phyloP scores from a whole-genome alignment of 2,113 vertebrate genomes.

The Alligator sinensis region DNA sequence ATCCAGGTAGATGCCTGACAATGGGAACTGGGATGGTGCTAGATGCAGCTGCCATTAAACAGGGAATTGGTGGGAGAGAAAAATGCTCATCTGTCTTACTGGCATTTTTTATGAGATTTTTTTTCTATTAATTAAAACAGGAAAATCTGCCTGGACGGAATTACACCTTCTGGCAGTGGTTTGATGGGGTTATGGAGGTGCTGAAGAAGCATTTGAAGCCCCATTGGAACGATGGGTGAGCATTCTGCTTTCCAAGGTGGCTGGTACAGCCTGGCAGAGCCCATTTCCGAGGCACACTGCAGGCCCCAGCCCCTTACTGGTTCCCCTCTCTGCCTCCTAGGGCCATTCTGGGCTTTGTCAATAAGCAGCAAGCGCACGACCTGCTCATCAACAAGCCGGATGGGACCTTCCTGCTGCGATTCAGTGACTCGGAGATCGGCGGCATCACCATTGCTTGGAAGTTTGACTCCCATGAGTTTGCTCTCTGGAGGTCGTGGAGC shows the following conservation, averaged over 20 bases:
- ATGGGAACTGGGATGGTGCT: accelerated
- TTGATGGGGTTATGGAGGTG: slow-evolving; percentile 97
- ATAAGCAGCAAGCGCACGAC: slow-evolving; percentile 98
- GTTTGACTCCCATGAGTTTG: slow-evolving; percentile 81
- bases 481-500: accelerated
- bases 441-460: slow-evolving; percentile 98
- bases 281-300: neutral
- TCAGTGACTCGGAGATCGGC: slow-evolving; percentile 97
- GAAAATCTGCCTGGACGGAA: slow-evolving; percentile 95
- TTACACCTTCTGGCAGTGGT: slow-evolving; percentile 99
- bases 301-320: neutral
- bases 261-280: neutral
- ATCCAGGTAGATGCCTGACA: no score
- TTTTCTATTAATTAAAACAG: slow-evolving; percentile 70
- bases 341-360: slow-evolving; percentile 96
- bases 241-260: neutral
- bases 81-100: neutral
- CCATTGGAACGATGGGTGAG: slow-evolving; percentile 97
- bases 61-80: neutral
- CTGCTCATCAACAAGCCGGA: slow-evolving; percentile 98
- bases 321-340: slow-evolving; percentile 73
- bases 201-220: slow-evolving; percentile 96
- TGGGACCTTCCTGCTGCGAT: slow-evolving; percentile 95
- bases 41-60: neutral
- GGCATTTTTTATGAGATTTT: no score